Evolutionary conservation across 2,113 vertebrate genomes (phyloP).

Genomic region (Neofelis nebulosa): DNA sequence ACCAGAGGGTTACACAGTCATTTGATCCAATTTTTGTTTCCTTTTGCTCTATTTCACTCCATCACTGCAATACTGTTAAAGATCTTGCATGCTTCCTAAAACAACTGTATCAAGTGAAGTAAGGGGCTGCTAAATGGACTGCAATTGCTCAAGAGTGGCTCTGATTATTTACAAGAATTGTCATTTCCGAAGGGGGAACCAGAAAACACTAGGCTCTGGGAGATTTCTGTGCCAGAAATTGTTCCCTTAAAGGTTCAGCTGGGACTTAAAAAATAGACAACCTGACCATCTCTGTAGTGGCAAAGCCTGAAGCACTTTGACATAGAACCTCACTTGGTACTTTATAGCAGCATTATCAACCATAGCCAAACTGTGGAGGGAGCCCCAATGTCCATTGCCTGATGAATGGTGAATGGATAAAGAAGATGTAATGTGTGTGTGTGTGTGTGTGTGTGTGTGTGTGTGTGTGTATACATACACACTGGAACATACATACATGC

Average conservation of each 20-base stretch:
- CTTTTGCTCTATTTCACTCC: background rate
- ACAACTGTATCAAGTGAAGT: background rate
- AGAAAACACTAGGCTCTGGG: background rate
- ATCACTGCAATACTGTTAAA: background rate
- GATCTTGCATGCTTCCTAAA: background rate
- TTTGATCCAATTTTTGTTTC: background rate
- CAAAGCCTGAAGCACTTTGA: background rate
- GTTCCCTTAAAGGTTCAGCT: background rate
- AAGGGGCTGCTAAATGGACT: background rate
- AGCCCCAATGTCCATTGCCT: too few species aligned
- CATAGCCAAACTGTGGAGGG: too few species aligned
- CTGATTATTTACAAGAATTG: background rate
- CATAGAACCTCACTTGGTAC: background rate
- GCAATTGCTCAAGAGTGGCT: background rate
- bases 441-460: too few species aligned
- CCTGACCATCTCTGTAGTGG: too few species aligned
- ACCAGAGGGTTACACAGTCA: background rate
- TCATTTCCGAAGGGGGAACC: background rate
- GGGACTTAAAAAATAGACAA: background rate
- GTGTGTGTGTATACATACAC: too few species aligned
- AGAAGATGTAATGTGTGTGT: too few species aligned
- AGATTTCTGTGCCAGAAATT: background rate
- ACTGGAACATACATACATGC: too few species aligned
- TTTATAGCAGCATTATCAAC: background rate
- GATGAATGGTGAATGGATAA: too few species aligned